Percentiles rank a stretch among this genome's conserved stretches.
phyloP scores from a whole-genome alignment of 2,797 vertebrate species.

The Tiaroga cobitis region DNA sequence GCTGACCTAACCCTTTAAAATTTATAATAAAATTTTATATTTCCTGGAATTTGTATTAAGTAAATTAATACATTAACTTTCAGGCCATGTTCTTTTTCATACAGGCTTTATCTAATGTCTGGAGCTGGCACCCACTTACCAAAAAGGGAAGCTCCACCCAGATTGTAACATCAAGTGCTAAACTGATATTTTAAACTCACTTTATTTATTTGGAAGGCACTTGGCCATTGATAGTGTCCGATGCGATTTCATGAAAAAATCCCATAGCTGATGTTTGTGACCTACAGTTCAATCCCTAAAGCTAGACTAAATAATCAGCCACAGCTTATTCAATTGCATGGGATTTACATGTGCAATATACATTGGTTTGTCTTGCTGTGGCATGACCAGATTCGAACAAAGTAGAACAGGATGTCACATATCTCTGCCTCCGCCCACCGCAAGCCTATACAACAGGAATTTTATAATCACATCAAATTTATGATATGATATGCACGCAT shows the following conservation, averaged over 20 bases:
- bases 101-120: neutral
- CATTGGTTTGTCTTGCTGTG: constrained; percentile 22
- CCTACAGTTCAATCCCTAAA: constrained; percentile 32
- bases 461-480: constrained; percentile 37
- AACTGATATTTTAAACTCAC: constrained; percentile 15
- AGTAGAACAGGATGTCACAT: constrained; percentile 31
- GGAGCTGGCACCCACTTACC: neutral
- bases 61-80: neutral
- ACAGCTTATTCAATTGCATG: constrained; percentile 43
- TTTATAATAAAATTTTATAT: neutral
- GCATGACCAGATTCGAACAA: constrained; percentile 36
- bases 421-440: constrained; percentile 12
- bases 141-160: neutral
- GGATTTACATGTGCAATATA: constrained; percentile 36
- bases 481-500: constrained; percentile 43
- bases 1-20: neutral
- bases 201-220: constrained; percentile 13
- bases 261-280: constrained; percentile 50
- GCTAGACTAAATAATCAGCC: constrained; percentile 31
- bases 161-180: neutral
- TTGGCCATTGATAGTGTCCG: constrained; percentile 13
- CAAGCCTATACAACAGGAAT: constrained; percentile 35
- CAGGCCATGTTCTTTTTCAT: neutral
- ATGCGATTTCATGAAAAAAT: constrained; percentile 29
- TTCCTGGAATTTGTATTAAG: neutral